A percentile compares a stretch with the other conserved stretches of the same genome.
These are phyloP conservation scores for Melitaea athalia DNA, from an alignment of 2,888 invertebrate species.

Conservation along the genomic window DNA sequence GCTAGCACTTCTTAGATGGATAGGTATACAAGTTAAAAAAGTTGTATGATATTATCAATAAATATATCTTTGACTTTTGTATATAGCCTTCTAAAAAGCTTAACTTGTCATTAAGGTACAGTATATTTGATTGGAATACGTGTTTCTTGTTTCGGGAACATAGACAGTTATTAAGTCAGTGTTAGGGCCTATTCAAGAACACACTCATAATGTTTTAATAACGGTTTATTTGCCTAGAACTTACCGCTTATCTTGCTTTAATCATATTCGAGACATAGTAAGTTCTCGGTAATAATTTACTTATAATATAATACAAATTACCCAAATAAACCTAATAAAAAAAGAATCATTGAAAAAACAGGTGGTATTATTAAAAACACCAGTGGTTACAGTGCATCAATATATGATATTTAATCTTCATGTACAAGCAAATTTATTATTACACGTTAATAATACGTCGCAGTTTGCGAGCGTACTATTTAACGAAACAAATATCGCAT, in stretches of 20 bases:
- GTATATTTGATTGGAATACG: not conserved
- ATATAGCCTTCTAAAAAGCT: too few relatives aligned
- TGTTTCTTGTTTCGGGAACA: constrained; percentile 3
- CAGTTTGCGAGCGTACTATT: constrained; percentile 57
- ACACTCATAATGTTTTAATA: constrained; percentile 69
- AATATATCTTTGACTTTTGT: too few relatives aligned
- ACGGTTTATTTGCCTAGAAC: constrained; percentile 79
- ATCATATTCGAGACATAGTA: constrained; percentile 77
- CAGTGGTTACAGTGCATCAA: constrained; percentile 86
- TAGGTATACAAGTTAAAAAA: too few relatives aligned
- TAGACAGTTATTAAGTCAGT: not conserved
- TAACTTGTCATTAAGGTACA: too few relatives aligned
- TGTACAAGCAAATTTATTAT: constrained; percentile 88
- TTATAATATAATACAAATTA: constrained; percentile 78
- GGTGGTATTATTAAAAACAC: constrained; percentile 80
- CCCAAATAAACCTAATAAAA: constrained; percentile 78
- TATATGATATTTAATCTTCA: constrained; percentile 89
- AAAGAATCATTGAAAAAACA: constrained; percentile 61
- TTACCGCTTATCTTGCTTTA: constrained; percentile 74
- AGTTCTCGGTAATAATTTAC: constrained; percentile 79
- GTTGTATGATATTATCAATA: too few relatives aligned
- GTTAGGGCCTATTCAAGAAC: constrained; percentile 65
- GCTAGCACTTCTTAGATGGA: too few relatives aligned
- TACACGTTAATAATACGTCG: constrained; percentile 75
- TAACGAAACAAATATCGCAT: constrained; percentile 72